These are phyloP conservation scores for Platerodrilus igneus DNA, from an alignment of 2,888 invertebrate species.

Conservation along the genomic window DNA sequence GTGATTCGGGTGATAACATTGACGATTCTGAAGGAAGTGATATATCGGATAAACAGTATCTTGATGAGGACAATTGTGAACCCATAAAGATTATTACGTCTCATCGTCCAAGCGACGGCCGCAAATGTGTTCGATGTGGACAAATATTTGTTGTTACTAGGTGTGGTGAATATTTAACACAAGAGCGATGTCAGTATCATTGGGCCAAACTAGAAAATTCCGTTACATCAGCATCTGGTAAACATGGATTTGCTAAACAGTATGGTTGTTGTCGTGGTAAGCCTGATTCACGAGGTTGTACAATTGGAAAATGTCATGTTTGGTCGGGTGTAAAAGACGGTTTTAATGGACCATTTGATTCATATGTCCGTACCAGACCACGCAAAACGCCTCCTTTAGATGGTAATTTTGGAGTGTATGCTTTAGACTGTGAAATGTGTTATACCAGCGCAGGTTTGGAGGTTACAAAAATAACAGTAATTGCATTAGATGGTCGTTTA, in stretches of 20 bases:
- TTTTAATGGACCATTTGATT: slow-evolving; percentile 67
- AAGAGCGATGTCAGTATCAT: slow-evolving; percentile 80
- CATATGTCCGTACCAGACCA: slow-evolving; percentile 58
- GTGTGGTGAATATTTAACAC: slow-evolving; percentile 65
- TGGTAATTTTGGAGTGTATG: slow-evolving; percentile 59
- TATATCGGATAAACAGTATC: too few species aligned
- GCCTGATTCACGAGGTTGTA: slow-evolving; percentile 59
- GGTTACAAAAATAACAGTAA: slow-evolving; percentile 80
- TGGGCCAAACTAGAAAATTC: slow-evolving; percentile 72
- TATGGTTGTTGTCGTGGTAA: slow-evolving; percentile 63
- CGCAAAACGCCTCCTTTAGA: slow-evolving; percentile 46
- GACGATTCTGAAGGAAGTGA: slow-evolving; percentile 26
- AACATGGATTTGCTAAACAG: slow-evolving; percentile 25
- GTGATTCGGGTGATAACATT: slow-evolving; percentile 38
- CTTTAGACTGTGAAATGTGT: slow-evolving; percentile 96
- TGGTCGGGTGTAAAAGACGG: slow-evolving; percentile 70
- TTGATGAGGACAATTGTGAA: too few species aligned
- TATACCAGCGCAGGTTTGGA: slow-evolving; percentile 85
- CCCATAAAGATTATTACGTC: too few species aligned
- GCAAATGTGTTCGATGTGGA: slow-evolving; percentile 65
- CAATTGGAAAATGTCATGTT: slow-evolving; percentile 63
- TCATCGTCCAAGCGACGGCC: slow-evolving; percentile 19
- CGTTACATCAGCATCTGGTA: slow-evolving; percentile 31
- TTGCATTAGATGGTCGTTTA: slow-evolving; percentile 65
- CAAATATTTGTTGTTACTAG: slow-evolving; percentile 66